Evolutionary conservation across 2,797 vertebrate species (phyloP).

Genomic region (Psittacula derbiana): DNA sequence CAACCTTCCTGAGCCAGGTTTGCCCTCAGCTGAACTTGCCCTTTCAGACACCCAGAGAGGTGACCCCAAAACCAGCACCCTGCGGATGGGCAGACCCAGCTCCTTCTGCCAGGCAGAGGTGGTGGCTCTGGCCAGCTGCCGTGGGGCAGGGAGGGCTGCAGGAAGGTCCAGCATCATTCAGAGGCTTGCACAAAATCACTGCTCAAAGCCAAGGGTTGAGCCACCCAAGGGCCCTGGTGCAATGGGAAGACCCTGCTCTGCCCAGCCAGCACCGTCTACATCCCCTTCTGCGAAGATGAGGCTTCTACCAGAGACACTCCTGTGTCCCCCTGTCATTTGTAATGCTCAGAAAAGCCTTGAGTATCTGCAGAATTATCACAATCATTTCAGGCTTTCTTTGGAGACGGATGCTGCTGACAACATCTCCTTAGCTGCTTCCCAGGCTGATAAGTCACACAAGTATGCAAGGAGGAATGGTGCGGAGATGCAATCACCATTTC

Average conservation of each 20-base stretch:
- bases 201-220: neutral
- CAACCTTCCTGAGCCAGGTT: rapidly evolving
- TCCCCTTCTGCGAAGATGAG: neutral
- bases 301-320: neutral
- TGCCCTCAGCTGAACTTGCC: neutral
- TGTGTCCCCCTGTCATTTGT: neutral
- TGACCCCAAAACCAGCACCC: neutral
- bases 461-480: neutral
- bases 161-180: neutral
- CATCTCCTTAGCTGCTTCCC: conserved; percentile 51
- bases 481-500: conserved; percentile 37
- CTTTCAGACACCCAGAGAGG: neutral
- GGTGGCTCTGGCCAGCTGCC: neutral
- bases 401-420: neutral
- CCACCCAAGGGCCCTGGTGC: rapidly evolving
- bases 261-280: neutral
- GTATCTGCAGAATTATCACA: neutral
- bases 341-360: neutral
- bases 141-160: neutral
- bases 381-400: conserved; percentile 2
- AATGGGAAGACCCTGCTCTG: neutral
- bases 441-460: conserved; percentile 40
- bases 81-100: neutral
- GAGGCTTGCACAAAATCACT: neutral
- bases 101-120: neutral